Base-by-base conservation (phyloP, 1,140 invertebrate species). In the Lerema accius region DNA sequence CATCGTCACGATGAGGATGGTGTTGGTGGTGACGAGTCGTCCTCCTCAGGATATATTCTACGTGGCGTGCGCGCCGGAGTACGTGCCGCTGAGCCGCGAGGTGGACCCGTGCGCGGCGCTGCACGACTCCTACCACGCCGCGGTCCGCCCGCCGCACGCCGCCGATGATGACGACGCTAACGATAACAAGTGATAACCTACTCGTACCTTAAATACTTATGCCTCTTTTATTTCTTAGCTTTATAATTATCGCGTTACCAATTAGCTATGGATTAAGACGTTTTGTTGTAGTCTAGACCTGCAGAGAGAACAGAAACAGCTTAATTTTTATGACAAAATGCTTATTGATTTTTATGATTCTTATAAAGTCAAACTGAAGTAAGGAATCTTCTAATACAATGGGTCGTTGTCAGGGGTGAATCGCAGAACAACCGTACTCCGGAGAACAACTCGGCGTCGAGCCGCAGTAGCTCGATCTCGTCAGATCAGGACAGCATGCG, bases 31-130 rank as follows among this genome's bases (percentile, higher is more conserved):
- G n/a, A n/a, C n/a, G n/a, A n/a, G n/a, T n/a, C n/a, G n/a, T n/a
- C n/a, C n/a, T 53, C 32, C 70, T 3, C 53, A 90, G 88, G 88
- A 90, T 48, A 90, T 90, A 72, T 90, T 89, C 74, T 90, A 90
- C 77, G 86, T 89, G 46, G 88, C 88, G 40, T 89, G 86, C 63
- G 88, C 86, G 0, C 88, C 88, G 0, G 88, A 90, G 67, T 90
- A 89, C 70, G 75, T 89, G n/a, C 88, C 88, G 3, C 69, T 90
- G 32, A 74, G 66, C 10, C 77, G 86, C 4, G 88, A 90, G 17
- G 63, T 85, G 9, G 85, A 89, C 56, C 80, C 80, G 4, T 80
- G 81, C 55, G 70, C 84, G 4, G 72, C 69, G n/a, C 50, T 83
- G 43, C 86, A 86, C 63, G 86, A 88, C 48, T 71, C 55, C 46